phyloP scores from a whole-genome alignment of 2,888 invertebrate species.

The Phortica magna region DNA sequence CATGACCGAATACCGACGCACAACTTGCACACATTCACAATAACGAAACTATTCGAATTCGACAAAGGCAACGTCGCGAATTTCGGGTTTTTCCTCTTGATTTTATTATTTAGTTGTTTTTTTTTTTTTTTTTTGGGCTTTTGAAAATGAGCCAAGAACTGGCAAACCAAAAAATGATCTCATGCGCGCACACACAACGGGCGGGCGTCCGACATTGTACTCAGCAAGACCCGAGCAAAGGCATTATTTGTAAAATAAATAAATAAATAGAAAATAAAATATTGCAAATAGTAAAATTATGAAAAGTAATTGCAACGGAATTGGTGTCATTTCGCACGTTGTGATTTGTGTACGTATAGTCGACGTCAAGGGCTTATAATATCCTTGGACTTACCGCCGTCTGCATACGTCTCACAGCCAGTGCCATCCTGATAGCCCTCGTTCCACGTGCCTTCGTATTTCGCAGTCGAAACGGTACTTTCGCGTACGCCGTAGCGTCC shows the following conservation, averaged over 20 bases:
- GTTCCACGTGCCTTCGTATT: constrained; percentile 99
- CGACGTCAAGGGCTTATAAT: neutral
- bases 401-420: constrained; percentile 99
- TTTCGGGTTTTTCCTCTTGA: constrained; percentile 1
- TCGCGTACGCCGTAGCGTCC: constrained; percentile 98
- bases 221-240: neutral
- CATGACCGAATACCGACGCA: constrained; percentile 38
- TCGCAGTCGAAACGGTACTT: constrained; percentile 95
- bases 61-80: neutral
- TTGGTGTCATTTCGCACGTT: constrained; percentile 13
- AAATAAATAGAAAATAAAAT: constrained; percentile 33
- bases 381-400: constrained; percentile 89
- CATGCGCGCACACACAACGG: constrained; percentile 60
- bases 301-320: constrained; percentile 10
- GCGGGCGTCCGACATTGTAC: neutral
- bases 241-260: constrained; percentile 8
- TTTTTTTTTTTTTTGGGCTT: constrained; percentile 25
- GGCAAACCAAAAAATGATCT: constrained; percentile 62
- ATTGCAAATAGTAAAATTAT: constrained; percentile 37
- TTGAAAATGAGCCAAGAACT: constrained; percentile 57
- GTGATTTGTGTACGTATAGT: neutral
- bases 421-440: constrained; percentile 99
- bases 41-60: neutral
- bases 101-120: constrained; percentile 35
- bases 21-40: neutral